These are phyloP conservation scores for Drosophila buzzatii DNA, from an alignment of 2,888 invertebrate genomes.

Conservation along the genomic window DNA sequence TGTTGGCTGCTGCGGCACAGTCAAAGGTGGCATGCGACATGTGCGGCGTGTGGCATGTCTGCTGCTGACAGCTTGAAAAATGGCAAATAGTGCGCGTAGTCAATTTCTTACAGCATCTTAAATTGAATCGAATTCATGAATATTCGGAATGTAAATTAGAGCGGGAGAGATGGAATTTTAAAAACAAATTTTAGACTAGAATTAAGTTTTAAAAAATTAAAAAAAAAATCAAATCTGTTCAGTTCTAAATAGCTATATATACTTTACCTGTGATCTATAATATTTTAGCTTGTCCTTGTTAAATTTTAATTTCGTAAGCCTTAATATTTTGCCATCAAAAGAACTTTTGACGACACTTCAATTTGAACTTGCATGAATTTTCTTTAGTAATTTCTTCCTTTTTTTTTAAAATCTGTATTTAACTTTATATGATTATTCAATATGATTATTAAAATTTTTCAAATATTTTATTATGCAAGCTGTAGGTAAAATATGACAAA, in stretches of 20 bases:
- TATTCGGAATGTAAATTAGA: not conserved
- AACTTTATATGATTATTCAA: rapidly evolving
- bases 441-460: not conserved
- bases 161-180: not conserved
- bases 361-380: no score
- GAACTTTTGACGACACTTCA: no score
- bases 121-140: constrained; percentile 29
- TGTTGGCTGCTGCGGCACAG: constrained; percentile 37
- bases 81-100: constrained; percentile 40
- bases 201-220: no score
- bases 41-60: constrained; percentile 42
- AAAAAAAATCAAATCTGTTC: no score
- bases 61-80: constrained; percentile 72
- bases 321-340: no score
- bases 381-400: no score
- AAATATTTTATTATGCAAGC: not conserved
- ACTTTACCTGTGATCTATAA: no score
- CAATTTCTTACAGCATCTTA: constrained; percentile 35
- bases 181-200: no score
- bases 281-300: no score
- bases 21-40: constrained; percentile 35
- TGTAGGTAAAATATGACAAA: not conserved
- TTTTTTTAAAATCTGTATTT: no score
- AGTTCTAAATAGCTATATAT: no score
- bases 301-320: no score